phyloP scores from a whole-genome alignment of 2,888 invertebrate species.

The Sturmia bella region DNA sequence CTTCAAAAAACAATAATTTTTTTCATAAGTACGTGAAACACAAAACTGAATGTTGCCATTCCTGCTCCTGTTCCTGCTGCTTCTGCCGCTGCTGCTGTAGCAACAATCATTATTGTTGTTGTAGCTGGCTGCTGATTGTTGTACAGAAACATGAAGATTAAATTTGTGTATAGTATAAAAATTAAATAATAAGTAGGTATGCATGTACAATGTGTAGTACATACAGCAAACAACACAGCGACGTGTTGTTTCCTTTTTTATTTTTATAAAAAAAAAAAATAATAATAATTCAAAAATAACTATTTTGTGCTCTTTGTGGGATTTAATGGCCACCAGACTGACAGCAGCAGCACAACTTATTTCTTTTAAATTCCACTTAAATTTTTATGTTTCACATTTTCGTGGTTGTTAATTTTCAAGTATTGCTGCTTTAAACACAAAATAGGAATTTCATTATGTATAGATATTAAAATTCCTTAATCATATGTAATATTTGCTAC shows the following conservation, averaged over 20 bases:
- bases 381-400: not conserved
- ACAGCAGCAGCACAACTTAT: conserved; percentile 10
- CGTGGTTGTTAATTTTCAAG: not conserved
- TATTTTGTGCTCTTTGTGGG: conserved; percentile 6
- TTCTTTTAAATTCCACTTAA: conserved; percentile 1
- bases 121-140: not conserved
- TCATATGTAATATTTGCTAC: conserved; percentile 3
- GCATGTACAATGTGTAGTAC: too few relatives aligned
- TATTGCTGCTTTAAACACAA: conserved; percentile 36
- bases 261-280: not conserved
- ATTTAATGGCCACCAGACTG: conserved; percentile 19
- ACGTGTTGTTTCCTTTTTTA: conserved; percentile 9
- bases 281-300: conserved; percentile 2
- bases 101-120: conserved; percentile 1
- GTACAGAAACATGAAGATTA: conserved; percentile 4
- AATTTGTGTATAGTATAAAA: conserved; percentile 25
- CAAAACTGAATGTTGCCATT: conserved; percentile 17
- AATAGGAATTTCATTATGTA: conserved; percentile 14
- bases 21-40: conserved; percentile 5
- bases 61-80: not conserved
- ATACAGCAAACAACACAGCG: conserved; percentile 13
- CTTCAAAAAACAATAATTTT: not conserved
- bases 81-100: not conserved
- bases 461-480: conserved; percentile 2
- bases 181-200: too few relatives aligned